Evolutionary conservation across 2,113 vertebrate species (phyloP), one percentile per base, ranked within the genome.

Genomic region (Scomber japonicus): DNA sequence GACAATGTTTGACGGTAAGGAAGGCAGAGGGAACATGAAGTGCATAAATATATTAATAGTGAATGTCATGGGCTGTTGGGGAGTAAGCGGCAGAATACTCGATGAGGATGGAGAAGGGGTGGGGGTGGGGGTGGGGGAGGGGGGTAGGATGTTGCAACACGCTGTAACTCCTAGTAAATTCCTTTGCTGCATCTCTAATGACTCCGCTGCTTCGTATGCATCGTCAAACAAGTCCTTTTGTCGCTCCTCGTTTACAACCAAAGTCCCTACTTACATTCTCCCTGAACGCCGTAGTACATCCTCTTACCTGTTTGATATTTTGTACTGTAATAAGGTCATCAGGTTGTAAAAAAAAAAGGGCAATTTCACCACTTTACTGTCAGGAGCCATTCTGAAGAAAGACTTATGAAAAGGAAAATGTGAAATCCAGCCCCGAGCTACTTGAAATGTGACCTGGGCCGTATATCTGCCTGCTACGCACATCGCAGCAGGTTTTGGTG

Each of bases 81-180:
- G 50, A 75, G 54, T 53, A 60, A 55, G 74, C 44, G n/a, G 55
- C 13, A 53, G 75, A 76, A 80, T 73, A 69, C 19, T 24, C 0
- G 66, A 84, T 74, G 77, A 57, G 71, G 24, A 48, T 0, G 49
- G 51, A 0, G 40, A 64, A 54, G 9, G 50, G 9, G 50, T 70
- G 63, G 54, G 80, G 79, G n/a, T n/a, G 9, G 50, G 9, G 50
- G 73, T 59, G 54, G 80, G 79, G 9, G 50, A 7, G 50, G 73
- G 63, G 54, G 80, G 79, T 21, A 21, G 67, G 81, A 83, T 90
- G 87, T 60, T 86, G 85, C 85, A 88, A 90, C 85, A 67, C 19
- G 51, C 65, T 83, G 85, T 50, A 92, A 92, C 73, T 71, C 48
- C 16, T 12, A 6, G 50, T 27, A 75, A 79, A 79, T 49, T 65